Evolutionary conservation across 1,140 invertebrate genomes (phyloP).

Genomic region (Bombus ignitus): DNA sequence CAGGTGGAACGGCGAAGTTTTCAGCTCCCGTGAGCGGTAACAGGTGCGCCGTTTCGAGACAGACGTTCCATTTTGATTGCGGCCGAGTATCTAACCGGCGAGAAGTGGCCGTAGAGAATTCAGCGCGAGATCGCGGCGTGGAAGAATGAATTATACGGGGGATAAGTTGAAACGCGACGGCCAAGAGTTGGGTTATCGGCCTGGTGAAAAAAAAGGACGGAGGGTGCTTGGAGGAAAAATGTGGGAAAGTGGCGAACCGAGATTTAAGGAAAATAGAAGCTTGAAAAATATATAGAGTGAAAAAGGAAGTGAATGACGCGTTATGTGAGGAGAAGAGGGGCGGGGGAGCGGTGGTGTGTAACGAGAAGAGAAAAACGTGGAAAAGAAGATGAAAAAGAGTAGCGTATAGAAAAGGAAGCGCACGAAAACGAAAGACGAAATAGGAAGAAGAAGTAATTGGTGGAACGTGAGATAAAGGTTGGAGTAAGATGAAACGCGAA

Average conservation of each 20-base stretch:
- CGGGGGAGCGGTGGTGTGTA: not conserved
- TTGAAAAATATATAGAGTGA: not conserved
- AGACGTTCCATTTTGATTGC: conserved; percentile 34
- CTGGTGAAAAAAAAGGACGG: not conserved
- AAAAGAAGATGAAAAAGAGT: not conserved
- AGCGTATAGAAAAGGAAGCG: not conserved
- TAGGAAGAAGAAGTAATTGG: not conserved
- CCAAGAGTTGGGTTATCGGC: not conserved
- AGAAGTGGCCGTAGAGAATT: conserved; percentile 14
- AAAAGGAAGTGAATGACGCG: not conserved
- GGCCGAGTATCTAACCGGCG: not conserved
- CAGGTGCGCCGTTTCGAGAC: conserved; percentile 40
- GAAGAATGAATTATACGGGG: conserved; percentile 31
- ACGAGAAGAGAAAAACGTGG: not conserved
- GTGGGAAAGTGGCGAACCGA: too few species aligned
- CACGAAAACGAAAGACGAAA: too few species aligned
- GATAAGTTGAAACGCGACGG: conserved; percentile 9
- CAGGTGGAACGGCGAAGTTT: conserved; percentile 36
- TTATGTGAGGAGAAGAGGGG: too few species aligned
- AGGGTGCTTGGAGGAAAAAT: not conserved
- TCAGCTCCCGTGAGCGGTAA: conserved; percentile 35
- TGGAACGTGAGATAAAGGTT: too few species aligned
- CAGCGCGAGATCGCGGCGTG: not conserved
- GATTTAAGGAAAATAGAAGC: not conserved
- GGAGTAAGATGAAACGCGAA: not conserved